Conservation (phyloP, 2,797 vertebrate genomes). For the Miichthys miiuy region DNA sequence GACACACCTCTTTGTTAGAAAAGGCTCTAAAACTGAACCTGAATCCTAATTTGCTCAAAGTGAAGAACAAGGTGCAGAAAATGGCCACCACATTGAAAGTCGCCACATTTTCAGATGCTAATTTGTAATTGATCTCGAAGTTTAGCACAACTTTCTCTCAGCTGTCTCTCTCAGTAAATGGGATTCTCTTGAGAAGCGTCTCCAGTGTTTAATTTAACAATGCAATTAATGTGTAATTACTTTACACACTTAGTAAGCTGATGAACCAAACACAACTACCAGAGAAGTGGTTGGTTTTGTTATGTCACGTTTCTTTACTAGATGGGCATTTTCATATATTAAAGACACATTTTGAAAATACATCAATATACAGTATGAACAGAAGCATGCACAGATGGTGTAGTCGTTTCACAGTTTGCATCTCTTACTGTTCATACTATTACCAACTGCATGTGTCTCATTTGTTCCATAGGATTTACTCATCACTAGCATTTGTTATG, state of each 20-base stretch:
- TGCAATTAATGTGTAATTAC: conserved; percentile 30
- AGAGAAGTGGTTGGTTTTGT: background rate
- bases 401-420: conserved; percentile 44
- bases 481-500: conserved; percentile 27
- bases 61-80: background rate
- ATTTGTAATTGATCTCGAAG: conserved; percentile 35
- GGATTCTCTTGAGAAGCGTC: conserved; percentile 35
- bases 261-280: background rate
- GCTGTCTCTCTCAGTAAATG: conserved; percentile 37
- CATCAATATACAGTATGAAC: conserved; percentile 32
- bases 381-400: conserved; percentile 58
- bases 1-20: conserved; percentile 3
- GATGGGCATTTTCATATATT: background rate
- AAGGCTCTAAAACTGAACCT: conserved; percentile 4
- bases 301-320: background rate
- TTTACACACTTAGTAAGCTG: conserved; percentile 9
- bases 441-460: conserved; percentile 29
- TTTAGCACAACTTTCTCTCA: conserved; percentile 20
- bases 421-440: conserved; percentile 50
- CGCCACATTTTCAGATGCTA: conserved; percentile 21
- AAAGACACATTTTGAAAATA: conserved; percentile 6
- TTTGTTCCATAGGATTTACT: conserved; percentile 47
- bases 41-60: conserved; percentile 14
- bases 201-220: conserved; percentile 40
- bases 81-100: conserved; percentile 2